A percentile compares a stretch with the other conserved stretches of the same genome.
phyloP scores from a whole-genome alignment of 2,113 vertebrate genomes.

The Dinomys branickii region DNA sequence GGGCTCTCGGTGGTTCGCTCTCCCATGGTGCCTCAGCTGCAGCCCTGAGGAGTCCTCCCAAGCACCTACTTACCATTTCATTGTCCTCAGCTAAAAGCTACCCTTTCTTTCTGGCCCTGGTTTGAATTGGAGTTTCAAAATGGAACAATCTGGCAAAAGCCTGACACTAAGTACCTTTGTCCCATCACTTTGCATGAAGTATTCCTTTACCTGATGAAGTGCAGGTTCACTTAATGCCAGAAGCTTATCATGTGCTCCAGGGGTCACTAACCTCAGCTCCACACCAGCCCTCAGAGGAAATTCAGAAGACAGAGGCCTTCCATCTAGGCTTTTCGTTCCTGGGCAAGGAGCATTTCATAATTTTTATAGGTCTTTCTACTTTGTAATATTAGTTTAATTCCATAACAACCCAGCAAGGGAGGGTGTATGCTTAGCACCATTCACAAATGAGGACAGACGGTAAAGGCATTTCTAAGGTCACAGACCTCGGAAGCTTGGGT shows the following conservation, averaged over 20 bases:
- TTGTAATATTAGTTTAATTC: neutral
- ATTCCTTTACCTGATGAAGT: neutral
- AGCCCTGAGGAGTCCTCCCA: neutral
- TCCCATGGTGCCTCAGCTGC: neutral
- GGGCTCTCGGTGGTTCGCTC: neutral
- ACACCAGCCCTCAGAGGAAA: neutral
- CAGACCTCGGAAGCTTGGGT: neutral
- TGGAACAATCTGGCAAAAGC: slow-evolving; percentile 28
- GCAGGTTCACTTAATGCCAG: slow-evolving; percentile 23
- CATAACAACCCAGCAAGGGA: neutral
- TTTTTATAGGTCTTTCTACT: neutral
- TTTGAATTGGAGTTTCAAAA: slow-evolving; percentile 20
- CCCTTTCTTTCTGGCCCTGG: slow-evolving; percentile 38
- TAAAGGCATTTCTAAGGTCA: neutral
- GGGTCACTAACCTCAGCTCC: neutral
- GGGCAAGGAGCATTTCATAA: neutral
- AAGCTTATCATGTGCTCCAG: neutral
- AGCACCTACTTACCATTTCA: neutral
- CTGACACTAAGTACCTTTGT: slow-evolving; percentile 2
- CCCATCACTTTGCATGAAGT: slow-evolving; percentile 11
- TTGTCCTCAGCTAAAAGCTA: neutral
- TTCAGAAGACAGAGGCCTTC: neutral
- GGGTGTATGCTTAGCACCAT: neutral
- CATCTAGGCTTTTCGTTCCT: neutral
- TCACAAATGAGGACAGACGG: neutral